Percentiles rank a stretch among this genome's conserved stretches.
These are phyloP conservation scores for Oasisia sp. DNA, from an alignment of 2,888 invertebrate genomes.

Conservation along the genomic window DNA sequence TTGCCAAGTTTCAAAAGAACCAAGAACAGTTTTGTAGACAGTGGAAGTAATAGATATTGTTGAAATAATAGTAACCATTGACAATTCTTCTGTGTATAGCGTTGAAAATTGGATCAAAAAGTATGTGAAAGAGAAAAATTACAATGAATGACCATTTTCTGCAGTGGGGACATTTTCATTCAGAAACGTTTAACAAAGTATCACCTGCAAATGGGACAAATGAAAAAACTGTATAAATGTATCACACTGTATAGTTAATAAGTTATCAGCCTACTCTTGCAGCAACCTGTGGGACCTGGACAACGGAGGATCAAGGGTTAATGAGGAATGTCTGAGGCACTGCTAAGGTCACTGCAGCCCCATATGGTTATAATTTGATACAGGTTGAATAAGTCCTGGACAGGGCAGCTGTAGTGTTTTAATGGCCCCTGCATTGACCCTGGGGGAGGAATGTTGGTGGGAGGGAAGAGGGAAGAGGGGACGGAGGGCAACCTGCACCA, in stretches of 20 bases:
- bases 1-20: too few relatives aligned
- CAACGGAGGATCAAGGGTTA: background rate
- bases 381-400: background rate
- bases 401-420: background rate
- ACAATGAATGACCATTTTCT: too few relatives aligned
- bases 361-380: conserved; percentile 6
- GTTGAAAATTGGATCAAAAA: too few relatives aligned
- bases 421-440: background rate
- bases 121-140: too few relatives aligned
- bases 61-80: too few relatives aligned
- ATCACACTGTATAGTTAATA: background rate
- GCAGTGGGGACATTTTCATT: background rate
- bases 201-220: background rate
- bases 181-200: background rate
- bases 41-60: too few relatives aligned
- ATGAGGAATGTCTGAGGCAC: background rate
- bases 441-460: background rate
- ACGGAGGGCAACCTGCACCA: background rate
- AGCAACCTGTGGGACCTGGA: background rate
- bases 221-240: background rate
- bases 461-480: background rate
- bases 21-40: too few relatives aligned
- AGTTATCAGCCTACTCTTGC: background rate
- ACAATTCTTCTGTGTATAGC: too few relatives aligned
- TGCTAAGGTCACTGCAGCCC: background rate